These are phyloP conservation scores for Tragulus kanchil DNA, from an alignment of 2,113 vertebrate species.

Conservation along the genomic window DNA sequence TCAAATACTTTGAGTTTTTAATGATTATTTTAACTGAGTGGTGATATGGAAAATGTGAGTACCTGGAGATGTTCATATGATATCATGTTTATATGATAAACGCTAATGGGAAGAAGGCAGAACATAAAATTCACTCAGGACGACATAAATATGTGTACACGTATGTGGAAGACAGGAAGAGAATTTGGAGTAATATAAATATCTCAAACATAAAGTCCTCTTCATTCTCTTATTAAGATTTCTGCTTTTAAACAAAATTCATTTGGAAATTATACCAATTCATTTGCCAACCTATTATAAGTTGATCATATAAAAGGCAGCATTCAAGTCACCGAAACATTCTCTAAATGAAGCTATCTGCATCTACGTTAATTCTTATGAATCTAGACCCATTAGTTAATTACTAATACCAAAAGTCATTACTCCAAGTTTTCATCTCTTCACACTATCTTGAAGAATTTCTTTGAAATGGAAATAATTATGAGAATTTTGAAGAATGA, in stretches of 20 bases:
- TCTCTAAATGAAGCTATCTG: background rate
- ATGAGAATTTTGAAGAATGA: constrained; percentile 71
- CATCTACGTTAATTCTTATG: constrained; percentile 48
- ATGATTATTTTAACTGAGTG: constrained; percentile 48
- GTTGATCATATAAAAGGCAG: constrained; percentile 22
- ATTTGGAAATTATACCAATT: constrained; percentile 66
- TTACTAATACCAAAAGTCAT: constrained; percentile 67
- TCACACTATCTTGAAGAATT: constrained; percentile 54
- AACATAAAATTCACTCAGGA: constrained; percentile 46
- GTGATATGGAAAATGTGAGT: background rate
- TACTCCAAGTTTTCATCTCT: constrained; percentile 72
- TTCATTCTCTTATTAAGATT: constrained; percentile 39
- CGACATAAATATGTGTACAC: background rate
- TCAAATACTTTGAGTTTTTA: background rate
- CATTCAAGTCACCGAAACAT: constrained; percentile 18
- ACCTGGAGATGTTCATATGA: background rate
- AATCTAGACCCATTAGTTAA: constrained; percentile 68
- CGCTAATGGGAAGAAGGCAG: background rate
- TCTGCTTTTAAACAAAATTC: constrained; percentile 63
- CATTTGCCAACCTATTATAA: constrained; percentile 48
- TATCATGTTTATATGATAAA: background rate
- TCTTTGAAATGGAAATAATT: constrained; percentile 70
- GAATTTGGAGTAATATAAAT: constrained; percentile 54
- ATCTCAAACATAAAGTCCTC: constrained; percentile 1
- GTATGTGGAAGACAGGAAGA: background rate